Evolutionary conservation across 2,113 vertebrate species (phyloP).

Genomic region (Rhabdornis inornatus): DNA sequence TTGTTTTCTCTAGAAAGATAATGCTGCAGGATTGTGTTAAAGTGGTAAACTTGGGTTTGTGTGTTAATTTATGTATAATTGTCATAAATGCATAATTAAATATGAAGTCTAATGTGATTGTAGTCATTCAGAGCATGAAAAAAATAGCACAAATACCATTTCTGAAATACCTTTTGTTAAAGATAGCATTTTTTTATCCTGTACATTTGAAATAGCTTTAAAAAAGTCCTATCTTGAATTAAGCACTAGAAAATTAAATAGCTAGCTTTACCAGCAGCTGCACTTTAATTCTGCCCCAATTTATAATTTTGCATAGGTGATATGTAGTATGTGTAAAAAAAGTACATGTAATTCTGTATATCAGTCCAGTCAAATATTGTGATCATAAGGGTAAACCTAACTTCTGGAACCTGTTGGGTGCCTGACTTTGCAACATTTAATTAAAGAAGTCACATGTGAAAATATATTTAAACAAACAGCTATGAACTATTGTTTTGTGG

Average conservation of each 20-base stretch:
- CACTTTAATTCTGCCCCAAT: neutral
- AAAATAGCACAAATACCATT: neutral
- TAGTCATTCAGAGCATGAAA: neutral
- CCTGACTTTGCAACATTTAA: neutral
- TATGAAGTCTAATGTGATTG: neutral
- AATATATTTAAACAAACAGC: neutral
- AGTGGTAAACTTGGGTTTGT: neutral
- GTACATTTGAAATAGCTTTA: neutral
- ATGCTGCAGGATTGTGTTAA: neutral
- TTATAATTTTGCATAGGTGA: neutral
- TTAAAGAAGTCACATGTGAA: neutral
- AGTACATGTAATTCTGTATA: rapidly evolving
- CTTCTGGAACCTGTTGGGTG: neutral
- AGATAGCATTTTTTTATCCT: neutral
- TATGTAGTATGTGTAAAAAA: neutral
- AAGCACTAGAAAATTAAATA: neutral
- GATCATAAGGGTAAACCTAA: neutral
- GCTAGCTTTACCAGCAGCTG: neutral
- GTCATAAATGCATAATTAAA: neutral
- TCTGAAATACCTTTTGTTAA: neutral
- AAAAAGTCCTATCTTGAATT: neutral
- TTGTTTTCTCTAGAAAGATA: neutral
- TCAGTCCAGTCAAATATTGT: neutral
- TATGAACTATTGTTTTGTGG: neutral
- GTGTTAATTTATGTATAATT: neutral